Evolutionary conservation across 23 tunicate genomes (phyloP), one percentile per base, ranked within the genome.

Genomic region (Ciona savignyi): DNA sequence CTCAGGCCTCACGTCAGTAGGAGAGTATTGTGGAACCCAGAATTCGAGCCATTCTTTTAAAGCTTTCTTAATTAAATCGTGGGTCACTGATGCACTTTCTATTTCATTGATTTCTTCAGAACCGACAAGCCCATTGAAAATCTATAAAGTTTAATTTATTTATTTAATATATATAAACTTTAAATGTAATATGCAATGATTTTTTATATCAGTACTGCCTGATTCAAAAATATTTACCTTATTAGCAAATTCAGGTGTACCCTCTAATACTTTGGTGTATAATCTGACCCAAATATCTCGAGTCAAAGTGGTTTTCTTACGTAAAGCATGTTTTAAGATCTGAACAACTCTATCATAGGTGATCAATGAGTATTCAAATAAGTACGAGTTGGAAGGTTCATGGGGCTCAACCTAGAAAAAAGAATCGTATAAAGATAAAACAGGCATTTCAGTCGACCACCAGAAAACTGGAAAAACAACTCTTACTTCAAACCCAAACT

Each of bases 1-100:
- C n/a, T n/a, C n/a, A 27, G 69, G 51, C n/a, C 56, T 15, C 9
- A 62, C 49, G 30, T 29, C 23, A n/a, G 21, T n/a, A 33, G 20
- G 33, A 0, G 86, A 74, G 30, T 81, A 81, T 35, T 81, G 86
- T 9, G 86, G 86, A 21, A 79, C 79, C 79, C 79, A 81, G 32
- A 73, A 81, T 26, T 67, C 34, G 27, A 60, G 66, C 86, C 86
- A 81, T 4, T 66, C 74, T 22, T 66, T 33, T 20, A 81, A 1
- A 0, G 86, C 86, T 21, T 33, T 25, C 25, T 62, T 20, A 22
- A 81, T 66, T 11, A 27, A 51, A 2, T 66, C 49, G 27, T 74
- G 63, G 19, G 86, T 73, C 4, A 81, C 30, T 1, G 64, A 2
- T 29, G 66, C 35, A 35, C 86, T 73, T 21, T 29, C 32, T 19